phyloP scores from a whole-genome alignment of 2,113 vertebrate genomes.

The Chloebia gouldiae region DNA sequence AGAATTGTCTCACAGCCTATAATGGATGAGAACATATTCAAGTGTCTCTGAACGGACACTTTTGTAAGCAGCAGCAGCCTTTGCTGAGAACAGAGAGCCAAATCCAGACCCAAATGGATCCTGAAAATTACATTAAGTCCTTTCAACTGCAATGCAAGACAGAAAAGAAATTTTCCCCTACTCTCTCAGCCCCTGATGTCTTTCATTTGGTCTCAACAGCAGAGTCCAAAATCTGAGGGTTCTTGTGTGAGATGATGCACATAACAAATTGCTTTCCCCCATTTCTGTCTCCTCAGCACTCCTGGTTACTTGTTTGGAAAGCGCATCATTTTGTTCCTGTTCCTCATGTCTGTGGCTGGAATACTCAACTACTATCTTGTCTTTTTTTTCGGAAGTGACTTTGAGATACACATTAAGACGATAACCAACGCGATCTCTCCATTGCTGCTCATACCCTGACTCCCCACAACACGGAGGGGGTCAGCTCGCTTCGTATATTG shows the following conservation, averaged over 20 bases:
- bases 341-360: slow-evolving; percentile 89
- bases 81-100: not conserved
- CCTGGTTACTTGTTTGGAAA: slow-evolving; percentile 94
- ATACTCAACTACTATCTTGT: slow-evolving; percentile 85
- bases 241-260: accelerated
- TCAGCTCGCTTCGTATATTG: not conserved
- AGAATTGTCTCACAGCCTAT: not conserved
- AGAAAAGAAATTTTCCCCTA: not conserved
- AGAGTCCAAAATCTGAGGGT: not conserved
- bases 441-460: slow-evolving; percentile 87
- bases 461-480: not conserved
- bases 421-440: slow-evolving; percentile 83
- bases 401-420: slow-evolving; percentile 84
- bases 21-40: not conserved
- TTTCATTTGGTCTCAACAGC: not conserved
- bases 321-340: slow-evolving; percentile 87
- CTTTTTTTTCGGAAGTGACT: slow-evolving; percentile 78
- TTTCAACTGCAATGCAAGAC: not conserved
- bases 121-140: not conserved
- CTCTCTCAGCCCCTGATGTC: not conserved
- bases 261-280: not conserved
- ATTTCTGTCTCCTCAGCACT: slow-evolving; percentile 76
- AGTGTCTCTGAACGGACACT: not conserved
- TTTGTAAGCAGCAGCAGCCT: not conserved
- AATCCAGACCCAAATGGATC: not conserved